phyloP scores from a whole-genome alignment of 1,140 invertebrate species.

The Cotesia typhae region DNA sequence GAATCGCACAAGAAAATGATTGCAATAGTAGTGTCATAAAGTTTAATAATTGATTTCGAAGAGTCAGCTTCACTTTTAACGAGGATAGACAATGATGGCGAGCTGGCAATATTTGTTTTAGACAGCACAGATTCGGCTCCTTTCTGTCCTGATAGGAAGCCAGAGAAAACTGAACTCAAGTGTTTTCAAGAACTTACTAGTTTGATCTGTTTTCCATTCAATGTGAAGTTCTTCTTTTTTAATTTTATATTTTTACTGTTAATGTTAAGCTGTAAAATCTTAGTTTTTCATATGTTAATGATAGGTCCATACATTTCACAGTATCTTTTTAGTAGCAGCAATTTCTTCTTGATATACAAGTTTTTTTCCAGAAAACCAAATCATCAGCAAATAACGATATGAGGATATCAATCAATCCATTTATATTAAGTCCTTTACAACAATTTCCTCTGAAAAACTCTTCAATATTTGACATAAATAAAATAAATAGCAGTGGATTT shows the following conservation, averaged over 20 bases:
- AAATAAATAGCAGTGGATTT: conserved; percentile 30
- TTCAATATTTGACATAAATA: conserved; percentile 32
- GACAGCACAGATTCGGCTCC: background rate
- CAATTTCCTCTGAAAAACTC: conserved; percentile 26
- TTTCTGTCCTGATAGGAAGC: background rate
- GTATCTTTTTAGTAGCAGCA: conserved; percentile 33
- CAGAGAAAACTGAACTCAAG: background rate
- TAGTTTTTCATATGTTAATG: conserved; percentile 45
- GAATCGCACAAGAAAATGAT: conserved; percentile 19
- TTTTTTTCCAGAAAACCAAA: conserved; percentile 30
- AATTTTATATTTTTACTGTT: background rate
- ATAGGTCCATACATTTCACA: conserved; percentile 33
- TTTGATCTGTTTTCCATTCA: background rate
- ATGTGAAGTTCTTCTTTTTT: background rate
- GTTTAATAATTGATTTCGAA: conserved; percentile 16
- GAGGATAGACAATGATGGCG: background rate
- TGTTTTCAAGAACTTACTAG: background rate
- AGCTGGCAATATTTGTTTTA: background rate
- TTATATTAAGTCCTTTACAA: conserved; percentile 27
- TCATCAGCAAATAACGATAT: conserved; percentile 39
- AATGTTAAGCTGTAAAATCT: conserved; percentile 32
- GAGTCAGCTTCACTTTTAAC: conserved; percentile 12
- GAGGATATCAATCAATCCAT: conserved; percentile 26
- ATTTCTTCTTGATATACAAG: background rate
- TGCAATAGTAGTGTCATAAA: conserved; percentile 2